Evolutionary conservation across 2,113 vertebrate species (phyloP).

Genomic region (Beaufortia kweichowensis): DNA sequence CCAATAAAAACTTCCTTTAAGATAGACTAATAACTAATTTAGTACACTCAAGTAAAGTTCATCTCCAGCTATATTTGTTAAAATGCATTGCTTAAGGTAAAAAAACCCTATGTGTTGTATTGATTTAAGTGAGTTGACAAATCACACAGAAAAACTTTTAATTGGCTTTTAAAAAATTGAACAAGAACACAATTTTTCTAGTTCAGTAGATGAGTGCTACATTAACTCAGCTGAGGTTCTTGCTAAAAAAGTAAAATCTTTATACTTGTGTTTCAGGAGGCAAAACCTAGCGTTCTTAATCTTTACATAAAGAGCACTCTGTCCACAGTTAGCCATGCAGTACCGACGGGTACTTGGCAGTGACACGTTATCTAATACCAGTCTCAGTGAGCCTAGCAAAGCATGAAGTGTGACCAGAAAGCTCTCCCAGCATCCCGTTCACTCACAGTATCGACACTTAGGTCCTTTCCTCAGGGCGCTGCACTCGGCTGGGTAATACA

Average conservation of each 20-base stretch:
- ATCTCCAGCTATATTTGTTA: no score
- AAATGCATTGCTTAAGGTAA: no score
- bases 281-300: conserved; percentile 7
- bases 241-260: conserved; percentile 18
- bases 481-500: conserved; percentile 61
- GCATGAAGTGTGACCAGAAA: conserved; percentile 68
- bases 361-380: conserved; percentile 58
- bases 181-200: not conserved
- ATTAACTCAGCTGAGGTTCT: not conserved
- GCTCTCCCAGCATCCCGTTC: conserved; percentile 64
- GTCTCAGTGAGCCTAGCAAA: conserved; percentile 63
- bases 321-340: conserved; percentile 37
- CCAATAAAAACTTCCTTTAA: no score
- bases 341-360: conserved; percentile 55
- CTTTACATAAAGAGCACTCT: conserved; percentile 42
- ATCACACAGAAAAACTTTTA: no score
- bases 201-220: not conserved
- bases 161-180: not conserved
- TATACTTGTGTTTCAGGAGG: conserved; percentile 31
- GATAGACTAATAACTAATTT: no score
- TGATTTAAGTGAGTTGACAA: no score
- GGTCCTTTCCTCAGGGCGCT: conserved; percentile 61
- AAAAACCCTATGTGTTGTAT: no score
- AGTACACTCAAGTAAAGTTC: no score
- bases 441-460: conserved; percentile 68